These are phyloP conservation scores for Glomeris maerens DNA, from an alignment of 1,140 invertebrate genomes.

Conservation along the genomic window DNA sequence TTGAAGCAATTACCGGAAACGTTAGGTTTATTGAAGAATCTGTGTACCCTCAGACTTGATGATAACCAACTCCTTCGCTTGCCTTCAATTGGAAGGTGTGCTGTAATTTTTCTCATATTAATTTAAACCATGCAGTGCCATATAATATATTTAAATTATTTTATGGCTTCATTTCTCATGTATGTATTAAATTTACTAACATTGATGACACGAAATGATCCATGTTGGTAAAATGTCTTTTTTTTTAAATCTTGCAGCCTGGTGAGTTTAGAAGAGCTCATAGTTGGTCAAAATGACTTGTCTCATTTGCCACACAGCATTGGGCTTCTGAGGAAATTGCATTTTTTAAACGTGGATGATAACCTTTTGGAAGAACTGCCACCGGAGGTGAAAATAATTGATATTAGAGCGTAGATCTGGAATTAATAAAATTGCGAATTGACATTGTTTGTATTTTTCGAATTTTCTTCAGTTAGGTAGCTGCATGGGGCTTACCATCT, in stretches of 20 bases:
- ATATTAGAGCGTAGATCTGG: not conserved
- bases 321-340: constrained; percentile 68
- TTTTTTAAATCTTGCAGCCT: constrained; percentile 52
- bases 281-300: constrained; percentile 72
- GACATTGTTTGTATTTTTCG: constrained; percentile 12
- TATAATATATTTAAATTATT: too few species aligned
- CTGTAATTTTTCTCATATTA: too few species aligned
- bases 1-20: constrained; percentile 54
- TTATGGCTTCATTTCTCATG: too few species aligned
- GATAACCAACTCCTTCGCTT: constrained; percentile 68
- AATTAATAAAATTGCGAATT: not conserved
- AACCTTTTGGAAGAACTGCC: constrained; percentile 68
- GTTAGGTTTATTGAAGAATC: constrained; percentile 59
- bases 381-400: constrained; percentile 33
- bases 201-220: not conserved
- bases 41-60: constrained; percentile 76
- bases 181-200: not conserved
- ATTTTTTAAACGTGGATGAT: constrained; percentile 74
- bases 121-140: too few species aligned
- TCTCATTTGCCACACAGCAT: constrained; percentile 64
- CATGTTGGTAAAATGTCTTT: constrained; percentile 4
- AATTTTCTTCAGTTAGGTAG: constrained; percentile 54
- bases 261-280: constrained; percentile 69
- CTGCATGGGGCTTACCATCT: constrained; percentile 64
- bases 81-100: constrained; percentile 43